Percentiles rank a stretch among this genome's conserved stretches.
Conservation (phyloP, 2,797 vertebrate genomes). For the Sebastes ruberrimus region DNA sequence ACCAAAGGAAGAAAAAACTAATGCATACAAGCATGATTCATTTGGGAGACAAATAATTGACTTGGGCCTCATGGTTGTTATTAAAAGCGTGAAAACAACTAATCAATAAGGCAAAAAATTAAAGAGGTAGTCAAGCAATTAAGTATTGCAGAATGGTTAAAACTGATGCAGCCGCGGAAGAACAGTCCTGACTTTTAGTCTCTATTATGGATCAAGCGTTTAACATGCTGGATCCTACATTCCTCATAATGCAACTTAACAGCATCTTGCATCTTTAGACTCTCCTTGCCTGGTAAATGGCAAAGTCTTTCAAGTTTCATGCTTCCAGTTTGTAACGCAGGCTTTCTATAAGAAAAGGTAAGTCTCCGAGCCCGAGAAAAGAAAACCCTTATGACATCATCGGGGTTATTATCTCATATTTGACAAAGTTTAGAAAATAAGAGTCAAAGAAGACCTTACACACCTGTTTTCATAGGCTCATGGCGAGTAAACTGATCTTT, state of each 20-base stretch:
- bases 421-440: not conserved
- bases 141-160: not conserved
- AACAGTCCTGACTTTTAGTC: not conserved
- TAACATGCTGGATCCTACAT: not conserved
- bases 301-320: not conserved
- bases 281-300: not conserved
- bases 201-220: not conserved
- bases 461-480: not conserved
- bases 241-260: not conserved
- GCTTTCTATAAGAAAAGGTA: not conserved
- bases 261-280: not conserved
- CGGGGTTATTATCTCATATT: not conserved
- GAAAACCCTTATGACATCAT: not conserved
- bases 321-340: not conserved
- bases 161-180: not conserved
- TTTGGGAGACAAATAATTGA: not conserved
- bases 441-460: not conserved
- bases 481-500: accelerated
- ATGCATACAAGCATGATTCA: not conserved
- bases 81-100: not conserved
- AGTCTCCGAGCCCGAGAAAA: not conserved
- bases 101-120: not conserved
- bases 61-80: not conserved
- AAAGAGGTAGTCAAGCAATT: not conserved
- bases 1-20: not conserved